Percentiles rank a stretch among this genome's conserved stretches.
These are phyloP conservation scores for Sylvia atricapilla DNA, from an alignment of 2,113 vertebrate genomes.

Conservation along the genomic window DNA sequence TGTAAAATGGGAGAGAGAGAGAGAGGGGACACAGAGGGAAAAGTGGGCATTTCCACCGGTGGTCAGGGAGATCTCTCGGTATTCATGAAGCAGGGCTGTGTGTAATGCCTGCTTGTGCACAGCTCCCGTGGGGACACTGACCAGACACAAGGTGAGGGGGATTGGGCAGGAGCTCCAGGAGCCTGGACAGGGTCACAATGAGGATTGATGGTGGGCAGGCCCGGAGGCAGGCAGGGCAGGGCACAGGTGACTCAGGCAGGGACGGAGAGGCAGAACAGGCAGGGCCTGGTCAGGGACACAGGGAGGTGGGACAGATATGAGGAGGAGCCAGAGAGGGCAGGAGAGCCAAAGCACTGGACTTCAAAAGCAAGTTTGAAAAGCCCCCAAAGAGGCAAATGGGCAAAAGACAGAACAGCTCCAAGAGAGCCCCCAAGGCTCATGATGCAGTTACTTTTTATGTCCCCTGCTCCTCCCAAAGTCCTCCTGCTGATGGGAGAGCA, in stretches of 20 bases:
- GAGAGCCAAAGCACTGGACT: not conserved
- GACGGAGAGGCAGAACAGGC: fast-evolving
- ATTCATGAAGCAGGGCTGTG: too few relatives aligned
- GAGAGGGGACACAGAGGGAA: not conserved
- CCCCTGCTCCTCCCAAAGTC: not conserved
- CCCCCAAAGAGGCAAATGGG: not conserved
- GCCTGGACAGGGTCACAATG: fast-evolving
- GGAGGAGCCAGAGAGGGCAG: not conserved
- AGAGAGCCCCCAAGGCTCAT: not conserved
- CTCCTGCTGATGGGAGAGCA: not conserved
- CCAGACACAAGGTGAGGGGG: not conserved
- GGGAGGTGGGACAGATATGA: not conserved
- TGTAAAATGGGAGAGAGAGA: not conserved
- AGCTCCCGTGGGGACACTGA: too few relatives aligned
- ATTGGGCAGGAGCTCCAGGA: not conserved
- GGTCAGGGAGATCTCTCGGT: fast-evolving
- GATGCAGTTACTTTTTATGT: not conserved
- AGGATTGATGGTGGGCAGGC: not conserved
- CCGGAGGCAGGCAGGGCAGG: fast-evolving
- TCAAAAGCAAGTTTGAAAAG: not conserved
- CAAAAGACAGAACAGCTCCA: not conserved
- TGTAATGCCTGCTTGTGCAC: not conserved
- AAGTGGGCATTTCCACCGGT: not conserved
- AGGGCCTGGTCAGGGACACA: not conserved
- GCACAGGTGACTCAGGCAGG: too few relatives aligned